A percentile compares a stretch with the other conserved stretches of the same genome.
Evolutionary conservation across 2,797 vertebrate species (phyloP).

Genomic region (Pyrocephalus nanus): DNA sequence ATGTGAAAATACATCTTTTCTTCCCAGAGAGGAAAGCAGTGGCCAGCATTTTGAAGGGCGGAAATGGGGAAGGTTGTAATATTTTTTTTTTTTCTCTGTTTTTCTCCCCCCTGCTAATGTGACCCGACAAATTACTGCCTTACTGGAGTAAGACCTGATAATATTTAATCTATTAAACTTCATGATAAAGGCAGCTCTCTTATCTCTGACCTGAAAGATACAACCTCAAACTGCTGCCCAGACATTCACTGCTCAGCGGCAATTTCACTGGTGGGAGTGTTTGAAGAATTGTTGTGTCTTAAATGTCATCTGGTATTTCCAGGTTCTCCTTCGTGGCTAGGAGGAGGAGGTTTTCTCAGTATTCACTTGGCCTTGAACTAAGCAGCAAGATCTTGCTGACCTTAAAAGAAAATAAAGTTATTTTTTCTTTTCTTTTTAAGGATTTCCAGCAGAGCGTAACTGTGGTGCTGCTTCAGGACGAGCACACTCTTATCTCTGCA

Average conservation of each 20-base stretch:
- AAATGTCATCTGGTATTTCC: not conserved
- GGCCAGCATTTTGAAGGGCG: not conserved
- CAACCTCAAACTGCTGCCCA: not conserved
- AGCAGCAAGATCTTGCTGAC: not conserved
- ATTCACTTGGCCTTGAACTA: not conserved
- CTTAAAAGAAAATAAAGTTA: not conserved
- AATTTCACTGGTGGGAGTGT: not conserved
- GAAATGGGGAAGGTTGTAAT: not conserved
- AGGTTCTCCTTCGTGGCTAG: not conserved
- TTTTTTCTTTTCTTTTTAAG: constrained; percentile 49
- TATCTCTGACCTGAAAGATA: not conserved
- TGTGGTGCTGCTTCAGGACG: constrained; percentile 91
- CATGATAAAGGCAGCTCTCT: not conserved
- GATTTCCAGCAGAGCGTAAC: constrained; percentile 95
- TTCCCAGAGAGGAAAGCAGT: not conserved
- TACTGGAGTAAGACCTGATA: not conserved
- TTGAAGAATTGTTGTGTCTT: not conserved
- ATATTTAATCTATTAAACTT: not conserved
- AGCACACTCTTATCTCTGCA: constrained; percentile 91
- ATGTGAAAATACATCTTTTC: not conserved
- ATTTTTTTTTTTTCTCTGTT: not conserved
- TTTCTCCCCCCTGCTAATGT: not conserved
- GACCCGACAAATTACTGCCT: not conserved
- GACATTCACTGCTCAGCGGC: not conserved
- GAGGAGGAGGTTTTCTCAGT: not conserved